Evolutionary conservation across 2,797 vertebrate species (phyloP).

Genomic region (Chrysocyon brachyurus): DNA sequence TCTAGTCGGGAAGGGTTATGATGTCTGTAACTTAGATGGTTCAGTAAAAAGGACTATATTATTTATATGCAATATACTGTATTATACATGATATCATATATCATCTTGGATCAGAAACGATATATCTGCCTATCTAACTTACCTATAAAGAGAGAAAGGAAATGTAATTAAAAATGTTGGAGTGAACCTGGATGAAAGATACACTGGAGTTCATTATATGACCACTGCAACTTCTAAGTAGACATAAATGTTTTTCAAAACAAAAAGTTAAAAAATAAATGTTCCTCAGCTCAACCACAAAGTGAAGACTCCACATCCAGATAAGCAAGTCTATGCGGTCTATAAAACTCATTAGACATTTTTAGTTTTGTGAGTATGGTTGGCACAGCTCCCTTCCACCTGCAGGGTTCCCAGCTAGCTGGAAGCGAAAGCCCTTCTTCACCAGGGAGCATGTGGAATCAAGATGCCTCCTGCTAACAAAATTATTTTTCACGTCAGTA

Average conservation of each 20-base stretch:
- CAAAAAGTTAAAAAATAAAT: not conserved
- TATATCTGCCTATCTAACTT: not conserved
- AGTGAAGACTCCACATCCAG: not conserved
- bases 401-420: not conserved
- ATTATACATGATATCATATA: not conserved
- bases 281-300: not conserved
- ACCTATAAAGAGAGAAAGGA: not conserved
- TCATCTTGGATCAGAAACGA: not conserved
- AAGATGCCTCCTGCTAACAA: not conserved
- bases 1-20: not conserved
- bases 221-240: not conserved
- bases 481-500: not conserved
- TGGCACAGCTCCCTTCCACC: not conserved
- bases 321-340: not conserved
- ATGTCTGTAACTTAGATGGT: not conserved
- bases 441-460: not conserved
- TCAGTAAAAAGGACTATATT: not conserved
- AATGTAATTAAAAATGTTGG: not conserved
- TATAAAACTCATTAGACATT: not conserved
- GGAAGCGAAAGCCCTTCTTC: not conserved
- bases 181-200: not conserved
- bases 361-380: not conserved
- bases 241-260: not conserved
- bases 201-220: not conserved
- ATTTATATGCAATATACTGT: no score